phyloP scores from a whole-genome alignment of 2,797 vertebrate genomes.

The Sebastes ruberrimus region DNA sequence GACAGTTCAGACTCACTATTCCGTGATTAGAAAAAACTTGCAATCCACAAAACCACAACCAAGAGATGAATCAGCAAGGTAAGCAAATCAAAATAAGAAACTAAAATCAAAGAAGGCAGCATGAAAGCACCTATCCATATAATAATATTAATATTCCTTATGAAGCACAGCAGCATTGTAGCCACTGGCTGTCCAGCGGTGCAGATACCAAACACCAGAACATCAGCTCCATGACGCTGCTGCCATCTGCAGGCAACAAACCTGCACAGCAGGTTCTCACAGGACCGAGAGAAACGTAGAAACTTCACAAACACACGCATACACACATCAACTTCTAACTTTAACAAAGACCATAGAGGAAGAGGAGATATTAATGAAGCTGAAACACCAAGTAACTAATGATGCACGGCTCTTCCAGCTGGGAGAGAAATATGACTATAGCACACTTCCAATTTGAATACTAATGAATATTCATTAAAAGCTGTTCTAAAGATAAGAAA shows the following conservation, averaged over 20 bases:
- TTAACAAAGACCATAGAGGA: constrained; percentile 15
- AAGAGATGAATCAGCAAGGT: neutral
- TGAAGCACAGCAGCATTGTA: neutral
- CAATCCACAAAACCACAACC: neutral
- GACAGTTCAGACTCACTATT: neutral
- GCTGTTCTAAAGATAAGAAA: constrained; percentile 29
- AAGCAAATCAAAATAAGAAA: neutral
- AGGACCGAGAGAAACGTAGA: neutral
- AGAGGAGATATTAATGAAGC: constrained; percentile 19
- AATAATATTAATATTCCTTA: neutral
- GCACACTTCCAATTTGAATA: constrained; percentile 1
- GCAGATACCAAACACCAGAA: neutral
- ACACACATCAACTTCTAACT: neutral
- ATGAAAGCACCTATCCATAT: neutral
- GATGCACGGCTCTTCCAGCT: constrained; percentile 38
- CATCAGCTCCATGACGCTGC: constrained; percentile 23
- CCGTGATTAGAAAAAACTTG: neutral
- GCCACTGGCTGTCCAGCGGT: neutral
- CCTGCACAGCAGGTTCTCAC: neutral
- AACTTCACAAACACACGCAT: neutral
- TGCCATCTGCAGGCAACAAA: constrained; percentile 66
- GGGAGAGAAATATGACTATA: constrained; percentile 9
- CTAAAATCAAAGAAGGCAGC: neutral
- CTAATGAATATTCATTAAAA: constrained; percentile 57
- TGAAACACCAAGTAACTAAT: constrained; percentile 35